Evolutionary conservation across 2,113 vertebrate species (phyloP), one percentile per base, ranked within the genome.

Genomic region (Perca fluviatilis): DNA sequence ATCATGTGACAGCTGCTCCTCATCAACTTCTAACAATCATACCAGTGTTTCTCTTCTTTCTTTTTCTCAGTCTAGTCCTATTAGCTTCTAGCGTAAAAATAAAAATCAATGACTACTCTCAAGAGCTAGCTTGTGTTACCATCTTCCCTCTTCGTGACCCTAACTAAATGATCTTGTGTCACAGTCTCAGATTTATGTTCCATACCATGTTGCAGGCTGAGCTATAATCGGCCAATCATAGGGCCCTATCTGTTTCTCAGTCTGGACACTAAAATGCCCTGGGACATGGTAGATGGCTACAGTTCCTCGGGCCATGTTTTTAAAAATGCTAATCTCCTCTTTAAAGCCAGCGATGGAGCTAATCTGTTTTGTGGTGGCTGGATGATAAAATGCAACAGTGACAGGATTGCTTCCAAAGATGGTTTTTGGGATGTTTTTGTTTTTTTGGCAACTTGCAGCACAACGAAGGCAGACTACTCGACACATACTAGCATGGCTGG

Each of bases 91-190:
- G 27, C 25, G 27, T 77, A 66, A 81, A 58, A 61, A 27, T 0
- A 40, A 77, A 89, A 89, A 92, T 89, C 88, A 89, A 86, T 88
- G 63, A 4, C 25, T 72, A 27, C 73, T 80, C 81, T 86, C 56
- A 53, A 71, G 76, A 75, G 78, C 65, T 73, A 40, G 64, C 79
- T 83, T 78, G 57, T 79, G 60, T 86, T 72, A 76, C 73, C 36
- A 14, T 79, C 79, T 77, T 50, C 62, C 68, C 60, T 64, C 70
- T 46, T 69, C 0, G 3, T 70, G 78, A 86, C 73, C 75, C 51
- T 50, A 40, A 21, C 74, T 47, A 68, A 84, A 77, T 77, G 77
- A 92, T 83, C 68, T 66, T 58, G 19, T 87, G 86, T 82, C 86
- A 76, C 54, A 77, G 66, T 74, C 33, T 85, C 33, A 84, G 74